A percentile compares a stretch with the other conserved stretches of the same genome.
Conservation (phyloP, 1,140 invertebrate species). For the Pinna nobilis region DNA sequence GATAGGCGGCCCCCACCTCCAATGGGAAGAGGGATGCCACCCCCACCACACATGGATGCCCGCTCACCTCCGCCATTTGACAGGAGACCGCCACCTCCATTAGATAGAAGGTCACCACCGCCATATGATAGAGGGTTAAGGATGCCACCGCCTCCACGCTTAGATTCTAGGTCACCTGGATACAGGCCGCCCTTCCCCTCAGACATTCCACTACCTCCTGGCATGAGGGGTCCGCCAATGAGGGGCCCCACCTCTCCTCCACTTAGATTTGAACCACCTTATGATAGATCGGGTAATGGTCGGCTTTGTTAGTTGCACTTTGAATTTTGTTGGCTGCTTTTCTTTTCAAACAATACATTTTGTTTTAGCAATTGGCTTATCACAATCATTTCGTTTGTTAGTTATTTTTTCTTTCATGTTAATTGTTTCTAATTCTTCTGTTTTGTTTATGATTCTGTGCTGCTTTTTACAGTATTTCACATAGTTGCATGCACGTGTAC, state of each 20-base stretch:
- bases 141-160: slow-evolving; percentile 45
- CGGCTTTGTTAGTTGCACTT: not conserved
- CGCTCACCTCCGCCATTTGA: slow-evolving; percentile 44
- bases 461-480: not conserved
- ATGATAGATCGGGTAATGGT: slow-evolving; percentile 25
- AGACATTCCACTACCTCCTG: slow-evolving; percentile 53
- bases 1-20: slow-evolving; percentile 48
- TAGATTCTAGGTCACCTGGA: slow-evolving; percentile 52
- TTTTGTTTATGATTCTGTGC: not conserved
- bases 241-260: slow-evolving; percentile 31
- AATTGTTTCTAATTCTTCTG: not conserved
- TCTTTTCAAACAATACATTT: not conserved
- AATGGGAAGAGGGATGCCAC: slow-evolving; percentile 40
- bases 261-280: not conserved
- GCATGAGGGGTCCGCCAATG: slow-evolving; percentile 33
- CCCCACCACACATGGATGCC: slow-evolving; percentile 25
- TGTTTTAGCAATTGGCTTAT: not conserved
- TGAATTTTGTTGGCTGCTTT: not conserved
- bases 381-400: not conserved
- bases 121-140: slow-evolving; percentile 51
- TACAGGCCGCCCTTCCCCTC: slow-evolving; percentile 52
- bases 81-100: slow-evolving; percentile 36
- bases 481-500: not conserved
- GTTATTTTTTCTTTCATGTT: not conserved
- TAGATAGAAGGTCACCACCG: slow-evolving; percentile 54